These are phyloP conservation scores for Lethrus apterus DNA, from an alignment of 1,140 invertebrate species.

Conservation along the genomic window DNA sequence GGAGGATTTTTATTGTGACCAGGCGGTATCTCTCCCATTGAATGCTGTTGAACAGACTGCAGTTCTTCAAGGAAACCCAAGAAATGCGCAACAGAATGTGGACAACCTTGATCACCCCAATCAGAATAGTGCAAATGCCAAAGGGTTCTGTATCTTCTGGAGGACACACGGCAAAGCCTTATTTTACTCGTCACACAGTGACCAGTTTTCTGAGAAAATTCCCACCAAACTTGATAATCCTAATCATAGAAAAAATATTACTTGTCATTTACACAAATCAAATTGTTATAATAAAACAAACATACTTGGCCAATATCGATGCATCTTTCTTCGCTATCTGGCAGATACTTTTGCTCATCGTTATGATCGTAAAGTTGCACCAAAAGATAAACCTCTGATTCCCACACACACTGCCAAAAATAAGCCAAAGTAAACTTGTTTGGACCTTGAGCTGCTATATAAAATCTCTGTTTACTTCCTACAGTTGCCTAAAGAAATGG, in stretches of 20 bases:
- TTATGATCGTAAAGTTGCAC: slow-evolving; percentile 68
- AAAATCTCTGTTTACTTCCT: slow-evolving; percentile 68
- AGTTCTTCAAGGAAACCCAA: slow-evolving; percentile 76
- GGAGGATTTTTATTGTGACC: slow-evolving; percentile 64
- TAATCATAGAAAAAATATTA: slow-evolving; percentile 24
- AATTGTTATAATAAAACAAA: not conserved
- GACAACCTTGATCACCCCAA: slow-evolving; percentile 62
- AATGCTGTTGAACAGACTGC: slow-evolving; percentile 69
- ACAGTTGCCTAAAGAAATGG: slow-evolving; percentile 54
- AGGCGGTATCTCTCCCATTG: slow-evolving; percentile 55
- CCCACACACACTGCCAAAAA: slow-evolving; percentile 88
- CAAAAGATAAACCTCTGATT: slow-evolving; percentile 70
- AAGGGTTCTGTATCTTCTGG: slow-evolving; percentile 53
- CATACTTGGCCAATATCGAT: slow-evolving; percentile 50
- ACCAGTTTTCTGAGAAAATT: slow-evolving; percentile 54
- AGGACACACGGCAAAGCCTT: slow-evolving; percentile 47
- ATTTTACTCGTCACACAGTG: slow-evolving; percentile 54
- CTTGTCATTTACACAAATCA: too few relatives aligned
- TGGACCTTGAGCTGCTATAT: slow-evolving; percentile 76
- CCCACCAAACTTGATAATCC: slow-evolving; percentile 62
- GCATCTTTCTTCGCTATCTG: slow-evolving; percentile 44
- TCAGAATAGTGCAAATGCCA: slow-evolving; percentile 78
- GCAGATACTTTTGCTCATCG: slow-evolving; percentile 54
- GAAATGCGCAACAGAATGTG: slow-evolving; percentile 36
- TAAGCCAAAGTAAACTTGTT: slow-evolving; percentile 50